Base-by-base conservation (phyloP, 2,888 invertebrate genomes). In the Tipula confusa region DNA sequence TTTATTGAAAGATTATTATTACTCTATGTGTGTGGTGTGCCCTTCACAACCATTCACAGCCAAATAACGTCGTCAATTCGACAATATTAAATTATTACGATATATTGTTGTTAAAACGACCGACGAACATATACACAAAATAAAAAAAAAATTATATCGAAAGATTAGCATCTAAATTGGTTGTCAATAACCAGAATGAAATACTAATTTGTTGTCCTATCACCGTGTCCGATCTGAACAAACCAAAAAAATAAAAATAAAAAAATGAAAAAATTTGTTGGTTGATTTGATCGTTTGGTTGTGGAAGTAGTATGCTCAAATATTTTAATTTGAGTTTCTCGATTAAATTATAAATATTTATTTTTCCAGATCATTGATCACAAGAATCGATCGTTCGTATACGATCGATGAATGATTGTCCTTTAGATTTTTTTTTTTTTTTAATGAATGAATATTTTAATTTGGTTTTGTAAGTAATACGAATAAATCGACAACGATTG, bases 81-180 rank as follows among this genome's bases (percentile, higher is more conserved):
- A 43, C 33, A 11, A 43, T 43, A 43, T 43, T 43, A 43, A 43
- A 43, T 43, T 15, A 43, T 43, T 43, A 15, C 31, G 31, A 31
- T 2, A 31, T 31, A 31, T 36, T 36, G 43, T 43, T 43, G 43
- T 43, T 43, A 43, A 43, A 43, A 43, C 43, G 43, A 43, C 43
- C 43, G 43, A 43, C 15, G 43, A 43, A 43, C 43, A 43, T 43
- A n/a, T n/a, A 33, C 33, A 43, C 43, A 43, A 15, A 43, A 43
- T n/a, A 38, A 9, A 64, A 1, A 64, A 43, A 43, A 43, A 64
- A 9, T 64, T 64, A 64, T 64, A 64, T 64, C 64, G 64, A 64
- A 64, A 64, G 80, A 80, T 80, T 29, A 80, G 29, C 29, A 80
- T 80, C 80, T 80, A 80, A 80, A 80, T 80, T 80, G 80, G 80